phyloP scores from a whole-genome alignment of 2,113 vertebrate species.

The Pelodiscus sinensis region DNA sequence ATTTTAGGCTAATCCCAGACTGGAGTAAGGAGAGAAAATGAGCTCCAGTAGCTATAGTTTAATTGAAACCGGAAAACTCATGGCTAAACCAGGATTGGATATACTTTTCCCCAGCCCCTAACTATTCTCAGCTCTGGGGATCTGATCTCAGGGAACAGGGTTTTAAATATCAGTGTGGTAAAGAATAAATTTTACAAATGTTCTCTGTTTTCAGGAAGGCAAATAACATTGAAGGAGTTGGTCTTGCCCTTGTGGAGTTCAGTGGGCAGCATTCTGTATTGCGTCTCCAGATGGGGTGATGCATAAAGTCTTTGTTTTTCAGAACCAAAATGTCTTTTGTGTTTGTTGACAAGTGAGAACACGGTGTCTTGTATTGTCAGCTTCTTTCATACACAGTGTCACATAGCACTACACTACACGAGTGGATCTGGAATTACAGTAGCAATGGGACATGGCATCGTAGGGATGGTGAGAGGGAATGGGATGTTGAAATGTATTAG shows the following conservation, averaged over 20 bases:
- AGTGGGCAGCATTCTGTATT: not conserved
- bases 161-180: not conserved
- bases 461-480: fast-evolving
- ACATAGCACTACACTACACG: not conserved
- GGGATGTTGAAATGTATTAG: not conserved
- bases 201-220: not conserved
- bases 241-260: not conserved
- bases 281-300: slow-evolving; percentile 20
- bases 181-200: not conserved
- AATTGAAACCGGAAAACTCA: not conserved
- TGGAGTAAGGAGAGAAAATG: not conserved
- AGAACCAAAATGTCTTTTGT: not conserved
- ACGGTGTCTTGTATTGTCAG: slow-evolving; percentile 7
- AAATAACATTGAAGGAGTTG: not conserved
- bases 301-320: not conserved
- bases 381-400: not conserved
- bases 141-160: not conserved
- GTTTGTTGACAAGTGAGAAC: not conserved
- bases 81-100: not conserved
- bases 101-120: not conserved
- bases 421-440: fast-evolving
- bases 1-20: not conserved
- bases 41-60: not conserved
- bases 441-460: not conserved
- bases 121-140: not conserved